These are phyloP conservation scores for Cyprinodon variegatus DNA, from an alignment of 2,113 vertebrate genomes.

Conservation along the genomic window DNA sequence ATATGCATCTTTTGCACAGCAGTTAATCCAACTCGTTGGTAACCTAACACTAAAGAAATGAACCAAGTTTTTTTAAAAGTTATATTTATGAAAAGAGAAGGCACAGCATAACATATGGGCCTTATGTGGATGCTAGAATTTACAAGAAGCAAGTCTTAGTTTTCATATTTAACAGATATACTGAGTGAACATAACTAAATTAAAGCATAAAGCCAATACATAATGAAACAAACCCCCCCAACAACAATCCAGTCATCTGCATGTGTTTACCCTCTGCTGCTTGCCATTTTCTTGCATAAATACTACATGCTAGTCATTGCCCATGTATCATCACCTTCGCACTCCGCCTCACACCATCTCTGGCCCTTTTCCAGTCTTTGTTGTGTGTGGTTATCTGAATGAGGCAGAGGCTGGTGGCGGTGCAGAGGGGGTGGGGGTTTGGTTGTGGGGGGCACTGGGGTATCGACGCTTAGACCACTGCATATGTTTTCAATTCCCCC, in stretches of 20 bases:
- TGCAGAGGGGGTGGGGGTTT: background rate
- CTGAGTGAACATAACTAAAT: background rate
- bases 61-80: background rate
- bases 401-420: conserved; percentile 43
- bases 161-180: conserved; percentile 9
- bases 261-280: conserved; percentile 41
- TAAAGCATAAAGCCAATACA: conserved; percentile 2
- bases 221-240: conserved; percentile 2
- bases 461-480: conserved; percentile 70
- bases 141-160: background rate
- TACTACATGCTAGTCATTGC: conserved; percentile 41
- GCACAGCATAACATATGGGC: background rate
- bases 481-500: conserved; percentile 71
- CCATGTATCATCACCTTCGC: conserved; percentile 69
- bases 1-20: conserved; percentile 2
- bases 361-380: conserved; percentile 66
- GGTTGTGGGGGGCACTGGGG: conserved; percentile 2
- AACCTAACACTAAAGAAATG: conserved; percentile 19
- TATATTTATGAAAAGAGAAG: conserved; percentile 4
- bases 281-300: conserved; percentile 46
- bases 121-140: background rate
- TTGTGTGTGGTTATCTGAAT: conserved; percentile 71
- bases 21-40: background rate
- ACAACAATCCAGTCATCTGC: conserved; percentile 30
- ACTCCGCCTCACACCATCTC: conserved; percentile 64